Base-by-base conservation (phyloP, 2,888 invertebrate species). In the Cheilosia grossa region DNA sequence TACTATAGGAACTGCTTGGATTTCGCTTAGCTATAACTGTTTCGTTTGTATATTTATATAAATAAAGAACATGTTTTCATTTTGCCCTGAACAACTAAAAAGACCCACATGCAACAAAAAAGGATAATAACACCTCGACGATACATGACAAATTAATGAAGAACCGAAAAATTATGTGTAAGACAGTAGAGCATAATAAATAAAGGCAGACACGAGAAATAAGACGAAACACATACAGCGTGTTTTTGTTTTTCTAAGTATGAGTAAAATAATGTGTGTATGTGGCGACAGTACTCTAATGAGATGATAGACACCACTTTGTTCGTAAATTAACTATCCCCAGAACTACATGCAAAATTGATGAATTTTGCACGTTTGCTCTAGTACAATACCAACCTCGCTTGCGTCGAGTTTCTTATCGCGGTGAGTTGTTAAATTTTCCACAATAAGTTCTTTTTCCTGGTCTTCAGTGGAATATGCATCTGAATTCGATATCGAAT, bases 1-100 rank as follows among this genome's bases (percentile, higher is more conserved):
- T 89, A 89, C 89, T 87, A n/a, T n/a, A 87, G 67, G 82, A 58
- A 69, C 42, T 70, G 3, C 56, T 61, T 70, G 58, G 47, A 40
- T 58, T 58, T 63, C 4, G 27, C 10, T 56, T 17, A 17, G 42
- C 40, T 59, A 6, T 42, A 33, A 33, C 3, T 3, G 4, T 37
- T 37, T 37, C 13, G 13, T 13, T 37, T 37, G 37, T 13, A 13
- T 37, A 37, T 37, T 4, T 37, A 13, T 37, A 37, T 37, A 13
- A 37, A 13, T 13, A 10, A 4, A 13, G 3, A 37, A 37, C 13
- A 13, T 4, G 13, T 13, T 21, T 27, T 49, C n/a, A 6, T 10
- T 63, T 37, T 24, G 49, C 9, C 15, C 49, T 37, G 40, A 15
- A 54, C 17, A 19, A 49, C n/a, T 33, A 44, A 53, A 61, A 59